Evolutionary conservation across 2,797 vertebrate species (phyloP).

Genomic region (Mormyrus hasselquistii): DNA sequence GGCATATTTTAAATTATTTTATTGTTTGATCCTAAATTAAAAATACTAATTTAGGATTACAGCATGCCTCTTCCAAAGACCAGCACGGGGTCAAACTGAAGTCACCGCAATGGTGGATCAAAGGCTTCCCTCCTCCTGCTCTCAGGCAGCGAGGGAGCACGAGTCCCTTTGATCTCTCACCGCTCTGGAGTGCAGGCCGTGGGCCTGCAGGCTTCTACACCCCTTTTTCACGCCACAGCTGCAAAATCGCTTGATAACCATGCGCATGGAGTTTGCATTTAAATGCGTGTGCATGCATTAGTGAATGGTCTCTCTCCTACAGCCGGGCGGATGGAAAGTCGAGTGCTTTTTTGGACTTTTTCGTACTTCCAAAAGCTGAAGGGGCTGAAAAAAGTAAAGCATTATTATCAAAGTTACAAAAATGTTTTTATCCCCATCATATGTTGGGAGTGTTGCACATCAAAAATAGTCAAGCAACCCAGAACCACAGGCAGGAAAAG

Average conservation of each 20-base stretch:
- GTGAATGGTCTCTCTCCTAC: neutral
- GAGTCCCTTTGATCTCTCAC: conserved; percentile 55
- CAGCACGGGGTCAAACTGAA: conserved; percentile 52
- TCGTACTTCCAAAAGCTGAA: neutral
- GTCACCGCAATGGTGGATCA: conserved; percentile 61
- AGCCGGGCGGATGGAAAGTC: neutral
- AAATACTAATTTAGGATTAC: neutral
- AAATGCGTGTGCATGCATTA: conserved; percentile 4
- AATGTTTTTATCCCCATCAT: neutral
- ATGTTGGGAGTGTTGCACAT: neutral
- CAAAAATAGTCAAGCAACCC: neutral
- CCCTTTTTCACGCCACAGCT: conserved; percentile 5
- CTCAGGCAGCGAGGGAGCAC: conserved; percentile 41
- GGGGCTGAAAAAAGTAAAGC: neutral
- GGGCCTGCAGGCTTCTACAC: conserved; percentile 39
- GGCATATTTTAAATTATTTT: neutral
- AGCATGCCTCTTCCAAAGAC: conserved; percentile 22
- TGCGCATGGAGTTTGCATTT: conserved; percentile 9
- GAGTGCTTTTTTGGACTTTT: neutral
- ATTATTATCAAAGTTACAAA: neutral
- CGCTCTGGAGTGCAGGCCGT: conserved; percentile 53
- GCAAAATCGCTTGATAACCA: conserved; percentile 1
- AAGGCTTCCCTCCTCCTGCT: conserved; percentile 50
- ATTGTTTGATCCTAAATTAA: neutral
- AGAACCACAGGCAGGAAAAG: neutral